phyloP scores from a whole-genome alignment of 2,113 vertebrate species.

The Coryphaenoides rupestris region DNA sequence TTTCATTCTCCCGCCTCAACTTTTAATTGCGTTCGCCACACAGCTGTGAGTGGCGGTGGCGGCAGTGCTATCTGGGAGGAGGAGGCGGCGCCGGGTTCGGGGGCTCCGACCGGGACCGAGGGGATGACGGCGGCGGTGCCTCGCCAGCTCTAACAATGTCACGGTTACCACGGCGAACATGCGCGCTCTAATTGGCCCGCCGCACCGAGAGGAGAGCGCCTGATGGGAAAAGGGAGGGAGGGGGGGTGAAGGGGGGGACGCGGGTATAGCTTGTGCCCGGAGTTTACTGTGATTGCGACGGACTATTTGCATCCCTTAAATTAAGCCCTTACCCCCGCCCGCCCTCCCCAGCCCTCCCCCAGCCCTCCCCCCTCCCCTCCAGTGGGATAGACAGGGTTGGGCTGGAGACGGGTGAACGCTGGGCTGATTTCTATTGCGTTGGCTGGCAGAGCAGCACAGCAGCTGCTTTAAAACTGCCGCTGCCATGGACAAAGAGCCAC shows the following conservation, averaged over 20 bases:
- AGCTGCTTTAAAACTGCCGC: no score
- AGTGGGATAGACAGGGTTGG: no score
- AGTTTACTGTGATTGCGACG: constrained; percentile 41
- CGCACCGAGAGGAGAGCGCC: constrained; percentile 30
- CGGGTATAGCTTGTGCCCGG: constrained; percentile 24
- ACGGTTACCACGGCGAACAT: constrained; percentile 14
- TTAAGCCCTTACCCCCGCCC: constrained; percentile 35
- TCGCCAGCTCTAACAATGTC: neutral
- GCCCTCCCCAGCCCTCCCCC: constrained; percentile 45
- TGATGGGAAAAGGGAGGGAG: constrained; percentile 1
- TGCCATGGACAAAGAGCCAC: neutral
- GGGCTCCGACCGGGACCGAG: neutral
- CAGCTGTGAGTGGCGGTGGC: neutral
- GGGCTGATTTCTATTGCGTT: constrained; percentile 2
- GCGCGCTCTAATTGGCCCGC: constrained; percentile 44
- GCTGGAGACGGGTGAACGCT: constrained; percentile 54
- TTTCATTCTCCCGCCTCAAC: neutral
- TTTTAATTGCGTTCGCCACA: constrained; percentile 12
- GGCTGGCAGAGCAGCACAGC: no score
- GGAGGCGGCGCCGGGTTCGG: neutral
- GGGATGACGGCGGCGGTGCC: neutral
- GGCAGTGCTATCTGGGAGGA: neutral
- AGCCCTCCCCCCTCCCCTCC: constrained; percentile 40
- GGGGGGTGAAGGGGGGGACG: constrained; percentile 1
- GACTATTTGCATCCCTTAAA: constrained; percentile 64